phyloP scores from a whole-genome alignment of 2,888 invertebrate genomes.

The Theretra japonica region DNA sequence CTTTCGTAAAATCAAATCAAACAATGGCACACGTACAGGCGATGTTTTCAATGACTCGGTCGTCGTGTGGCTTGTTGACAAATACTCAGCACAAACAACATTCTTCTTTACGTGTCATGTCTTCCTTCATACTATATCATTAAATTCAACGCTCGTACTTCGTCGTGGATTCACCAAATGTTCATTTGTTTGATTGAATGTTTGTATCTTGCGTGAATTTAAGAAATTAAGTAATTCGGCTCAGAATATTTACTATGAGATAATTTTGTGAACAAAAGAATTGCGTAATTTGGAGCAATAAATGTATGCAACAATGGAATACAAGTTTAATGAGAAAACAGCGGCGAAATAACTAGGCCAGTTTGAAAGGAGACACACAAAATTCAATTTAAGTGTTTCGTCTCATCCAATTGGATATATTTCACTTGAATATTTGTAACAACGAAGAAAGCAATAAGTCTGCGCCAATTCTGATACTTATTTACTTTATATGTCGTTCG shows the following conservation, averaged over 20 bases:
- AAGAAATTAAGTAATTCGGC: conserved; percentile 16
- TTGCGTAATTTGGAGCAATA: conserved; percentile 42
- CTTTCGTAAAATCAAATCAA: conserved; percentile 48
- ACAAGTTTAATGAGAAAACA: conserved; percentile 25
- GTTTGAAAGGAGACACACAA: not conserved
- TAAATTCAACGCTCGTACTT: conserved; percentile 3
- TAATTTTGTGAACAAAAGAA: conserved; percentile 38
- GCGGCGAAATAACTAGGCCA: conserved; percentile 28
- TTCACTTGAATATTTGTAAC: not conserved
- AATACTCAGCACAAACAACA: conserved; percentile 66
- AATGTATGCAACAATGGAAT: conserved; percentile 32
- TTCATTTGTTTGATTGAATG: not conserved
- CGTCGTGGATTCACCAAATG: not conserved
- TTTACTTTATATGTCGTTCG: too few relatives aligned
- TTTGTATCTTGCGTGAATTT: not conserved
- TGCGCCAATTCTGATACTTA: too few relatives aligned
- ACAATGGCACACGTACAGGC: conserved; percentile 51
- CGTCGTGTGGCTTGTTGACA: conserved; percentile 61
- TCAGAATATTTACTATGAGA: conserved; percentile 13
- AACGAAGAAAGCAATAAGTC: not conserved
- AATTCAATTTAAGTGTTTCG: too few relatives aligned
- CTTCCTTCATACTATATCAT: conserved; percentile 42
- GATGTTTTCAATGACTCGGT: conserved; percentile 18
- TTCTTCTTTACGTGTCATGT: conserved; percentile 58
- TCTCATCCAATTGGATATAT: too few relatives aligned